Base-by-base conservation (phyloP, 2,113 vertebrate genomes). In the Struthidea cinerea region DNA sequence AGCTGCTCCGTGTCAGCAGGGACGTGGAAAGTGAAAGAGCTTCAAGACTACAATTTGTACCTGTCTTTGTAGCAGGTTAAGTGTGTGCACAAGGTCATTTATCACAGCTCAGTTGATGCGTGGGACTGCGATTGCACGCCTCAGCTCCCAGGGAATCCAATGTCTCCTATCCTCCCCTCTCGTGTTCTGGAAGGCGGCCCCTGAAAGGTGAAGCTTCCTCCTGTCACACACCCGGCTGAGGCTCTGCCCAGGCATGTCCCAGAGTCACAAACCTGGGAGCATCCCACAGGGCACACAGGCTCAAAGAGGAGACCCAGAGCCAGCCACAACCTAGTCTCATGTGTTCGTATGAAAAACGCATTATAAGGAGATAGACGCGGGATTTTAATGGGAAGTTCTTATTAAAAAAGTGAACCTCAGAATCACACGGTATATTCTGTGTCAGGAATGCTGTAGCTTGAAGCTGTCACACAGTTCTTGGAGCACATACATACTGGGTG, bases 51-150 rank as follows among this genome's bases (percentile, higher is more conserved):
- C 94, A 55, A 75, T 93, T 89, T 96, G 86, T 90, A 86, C 76
- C 89, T 81, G 80, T 93, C 96, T 90, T 8, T 59, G 76, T 67
- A 90, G 26, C 80, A 84, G 93, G 91, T 81, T 90, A 95, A 92
- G 64, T 12, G 88, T 0, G 4, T 9, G 63, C 80, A 77, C 76
- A n/a, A 77, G 94, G 90, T 89, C 86, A 84, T 86, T 78, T 86
- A 80, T 90, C 94, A 92, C 63, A 81, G 71, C 88, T 90, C 83
- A 84, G 92, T 15, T 89, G 88, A 93, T 59, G 90, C 83, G 13
- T 59, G 75, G 79, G 35, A 61, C 73, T 47, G 83, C 0, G 1
- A 77, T 0, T 65, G 80, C 86, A 93, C 1, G 28, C 76, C 64
- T 84, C 91, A 33, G 84, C 91, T 92, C 81, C 50, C 47, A 27